Percentiles rank a stretch among this genome's conserved stretches.
phyloP scores from a whole-genome alignment of 2,888 invertebrate species.

The Cryptops parisi region DNA sequence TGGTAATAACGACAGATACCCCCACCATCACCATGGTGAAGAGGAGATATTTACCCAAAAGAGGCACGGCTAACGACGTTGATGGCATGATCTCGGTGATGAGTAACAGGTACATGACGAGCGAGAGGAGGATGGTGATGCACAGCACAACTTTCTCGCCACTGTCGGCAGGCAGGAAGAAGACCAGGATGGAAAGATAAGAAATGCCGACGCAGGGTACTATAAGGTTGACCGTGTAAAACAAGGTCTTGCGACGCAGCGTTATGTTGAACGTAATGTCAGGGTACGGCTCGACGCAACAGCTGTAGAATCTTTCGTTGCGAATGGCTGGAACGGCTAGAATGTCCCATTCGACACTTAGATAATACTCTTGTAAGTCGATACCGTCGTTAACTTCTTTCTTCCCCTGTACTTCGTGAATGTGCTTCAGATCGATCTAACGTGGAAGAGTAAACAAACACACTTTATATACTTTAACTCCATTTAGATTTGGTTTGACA shows the following conservation, averaged over 20 bases:
- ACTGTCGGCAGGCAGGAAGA: constrained; percentile 93
- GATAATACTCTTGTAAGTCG: constrained; percentile 84
- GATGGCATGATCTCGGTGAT: constrained; percentile 90
- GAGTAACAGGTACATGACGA: constrained; percentile 86
- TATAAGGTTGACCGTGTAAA: constrained; percentile 94
- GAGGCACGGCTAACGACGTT: constrained; percentile 78
- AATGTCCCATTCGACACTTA: constrained; percentile 96
- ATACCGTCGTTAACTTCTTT: constrained; percentile 80
- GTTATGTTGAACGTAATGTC: constrained; percentile 98
- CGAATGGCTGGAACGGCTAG: constrained; percentile 80
- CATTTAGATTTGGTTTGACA: too few species aligned
- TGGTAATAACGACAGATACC: constrained; percentile 80
- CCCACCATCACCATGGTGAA: constrained; percentile 93
- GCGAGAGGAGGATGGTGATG: constrained; percentile 79
- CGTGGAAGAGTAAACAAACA: constrained; percentile 24
- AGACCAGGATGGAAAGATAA: constrained; percentile 89
- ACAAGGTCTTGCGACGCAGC: constrained; percentile 81
- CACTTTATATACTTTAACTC: too few species aligned
- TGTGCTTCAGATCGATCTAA: constrained; percentile 78
- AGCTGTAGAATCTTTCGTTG: constrained; percentile 86
- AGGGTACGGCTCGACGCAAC: constrained; percentile 91
- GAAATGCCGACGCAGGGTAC: constrained; percentile 96
- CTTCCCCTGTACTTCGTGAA: constrained; percentile 55
- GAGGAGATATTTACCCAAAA: constrained; percentile 78
- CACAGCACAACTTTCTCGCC: constrained; percentile 94